Evolutionary conservation across 2,797 vertebrate genomes (phyloP), one percentile per base, ranked within the genome.

Genomic region (Emys orbicularis): DNA sequence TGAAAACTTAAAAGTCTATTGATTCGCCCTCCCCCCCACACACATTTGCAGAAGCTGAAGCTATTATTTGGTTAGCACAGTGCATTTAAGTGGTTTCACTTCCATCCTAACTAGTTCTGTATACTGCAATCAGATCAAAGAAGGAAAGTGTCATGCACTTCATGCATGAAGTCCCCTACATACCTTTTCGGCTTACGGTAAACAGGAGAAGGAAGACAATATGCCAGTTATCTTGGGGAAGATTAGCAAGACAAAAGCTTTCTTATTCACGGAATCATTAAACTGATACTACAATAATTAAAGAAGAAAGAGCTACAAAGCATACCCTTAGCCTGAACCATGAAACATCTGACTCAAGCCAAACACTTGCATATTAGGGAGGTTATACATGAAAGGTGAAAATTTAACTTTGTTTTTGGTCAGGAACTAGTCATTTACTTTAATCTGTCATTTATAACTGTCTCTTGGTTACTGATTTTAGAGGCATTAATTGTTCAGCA

Each of bases 261-360:
- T 72, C 93, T 81, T 80, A 37, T 86, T 94, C 85, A 88, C 34
- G 87, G 76, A 96, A 82, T 10, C 54, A 84, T 15, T 94, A 65
- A 96, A 95, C 79, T 93, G 87, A 89, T 87, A 74, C 34, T 84
- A 72, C 44, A 96, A 54, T 88, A 97, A 95, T 96, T 97, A 97
- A 95, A 95, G 80, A 93, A 93, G 88, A 87, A 68, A 90, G n/a
- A 34, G 52, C 83, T 93, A 96, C 85, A 94, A 94, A 96, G 47
- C 13, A 31, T 50, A 90, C 37, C 31, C 79, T 90, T 95, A 80
- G 11, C 76, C 88, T 80, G 10, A 74, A 91, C 34, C 8, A 23
- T 56, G 57, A 53, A 57, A 29, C 50, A 89, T n/a, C 56, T 89
- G 76, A 94, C 41, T 97, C 68, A 90, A 68, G 27, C 19, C 12